Base-by-base conservation (phyloP, 2,888 invertebrate genomes). In the Chorisops tibialis region DNA sequence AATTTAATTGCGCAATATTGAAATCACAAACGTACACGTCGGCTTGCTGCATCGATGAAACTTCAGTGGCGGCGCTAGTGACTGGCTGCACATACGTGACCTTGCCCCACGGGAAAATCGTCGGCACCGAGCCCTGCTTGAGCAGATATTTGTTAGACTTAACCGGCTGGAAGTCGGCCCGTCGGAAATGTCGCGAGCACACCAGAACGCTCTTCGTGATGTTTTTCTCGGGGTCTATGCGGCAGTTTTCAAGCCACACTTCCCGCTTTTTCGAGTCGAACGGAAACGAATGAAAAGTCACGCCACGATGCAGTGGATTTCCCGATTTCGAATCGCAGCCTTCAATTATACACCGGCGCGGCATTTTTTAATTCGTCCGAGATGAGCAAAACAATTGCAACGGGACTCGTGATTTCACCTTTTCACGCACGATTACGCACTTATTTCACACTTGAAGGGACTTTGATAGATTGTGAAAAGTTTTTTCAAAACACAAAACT, bases 261-360 rank as follows among this genome's bases (percentile, higher is more conserved):
- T 81, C 80, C 60, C 84, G 79, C 62, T 85, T 79, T 62, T 79
- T 79, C 21, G 78, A 72, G 72, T 88, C 85, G 73, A 85, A 83
- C 2, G 89, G 89, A 70, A 87, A 86, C 69, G 87, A 88, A 74
- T 90, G 89, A 72, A 87, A 87, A 38, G 89, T 88, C 37, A 89
- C 85, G 65, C 89, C 88, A 67, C 82, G 78, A 72, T 87, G 78
- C 43, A 73, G 74, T 14, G 71, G 66, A 3, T 72, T 66, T 6
- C 73, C 71, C 14, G 77, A 78, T 19, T 73, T 74, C 4, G 77
- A 77, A 18, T 69, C 70, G 47, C 77, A 77, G 2, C 73, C 73
- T 38, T 70, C 69, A 22, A 77, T 74, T 64, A 75, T 75, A 64
- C 77, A 77, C 7, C 75, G 73, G 11, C 78, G 75, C 18, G 75